Percentiles rank a stretch among this genome's conserved stretches.
Conservation (phyloP, 2,113 vertebrate genomes). For the Brevimyrus niger region DNA sequence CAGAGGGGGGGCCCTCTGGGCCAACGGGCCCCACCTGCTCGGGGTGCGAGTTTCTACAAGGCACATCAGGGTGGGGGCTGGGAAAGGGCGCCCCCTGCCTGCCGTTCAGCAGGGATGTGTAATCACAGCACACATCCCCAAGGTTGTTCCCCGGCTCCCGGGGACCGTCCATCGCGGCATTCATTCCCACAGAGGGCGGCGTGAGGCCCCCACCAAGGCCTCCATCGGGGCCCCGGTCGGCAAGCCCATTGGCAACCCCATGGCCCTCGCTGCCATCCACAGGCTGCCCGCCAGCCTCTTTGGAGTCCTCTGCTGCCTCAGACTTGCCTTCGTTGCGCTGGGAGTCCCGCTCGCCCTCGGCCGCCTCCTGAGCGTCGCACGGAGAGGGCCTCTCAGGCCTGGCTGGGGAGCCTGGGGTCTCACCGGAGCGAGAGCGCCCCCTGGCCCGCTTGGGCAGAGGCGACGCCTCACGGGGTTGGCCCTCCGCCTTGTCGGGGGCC, state of each 20-base stretch:
- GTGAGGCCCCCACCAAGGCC: conserved; percentile 28
- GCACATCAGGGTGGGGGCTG: conserved; percentile 79
- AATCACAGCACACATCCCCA: conserved; percentile 56
- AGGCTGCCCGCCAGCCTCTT: conserved; percentile 59
- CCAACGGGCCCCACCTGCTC: conserved; percentile 69
- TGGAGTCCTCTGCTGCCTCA: conserved; percentile 63
- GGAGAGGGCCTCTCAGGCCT: conserved; percentile 65
- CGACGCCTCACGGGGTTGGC: conserved; percentile 69
- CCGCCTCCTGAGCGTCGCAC: conserved; percentile 58
- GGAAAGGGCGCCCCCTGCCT: conserved; percentile 68
- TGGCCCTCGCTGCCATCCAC: conserved; percentile 59
- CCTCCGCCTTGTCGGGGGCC: conserved; percentile 72
- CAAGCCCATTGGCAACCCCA: conserved; percentile 80
- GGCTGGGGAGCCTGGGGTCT: conserved; percentile 61
- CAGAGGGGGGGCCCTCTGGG: conserved; percentile 43
- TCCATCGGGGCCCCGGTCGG: conserved; percentile 62
- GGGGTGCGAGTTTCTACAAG: conserved; percentile 81
- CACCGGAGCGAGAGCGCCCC: conserved; percentile 78
- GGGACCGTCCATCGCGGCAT: conserved; percentile 32
- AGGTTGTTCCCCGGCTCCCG: conserved; percentile 70
- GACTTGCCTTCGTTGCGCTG: conserved; percentile 67
- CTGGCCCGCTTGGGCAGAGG: conserved; percentile 84
- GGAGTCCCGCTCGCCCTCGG: conserved; percentile 71
- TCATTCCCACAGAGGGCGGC: conserved; percentile 35
- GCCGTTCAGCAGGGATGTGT: conserved; percentile 68